Evolutionary conservation across 2,797 vertebrate genomes (phyloP).

Genomic region (Alouatta caraya): DNA sequence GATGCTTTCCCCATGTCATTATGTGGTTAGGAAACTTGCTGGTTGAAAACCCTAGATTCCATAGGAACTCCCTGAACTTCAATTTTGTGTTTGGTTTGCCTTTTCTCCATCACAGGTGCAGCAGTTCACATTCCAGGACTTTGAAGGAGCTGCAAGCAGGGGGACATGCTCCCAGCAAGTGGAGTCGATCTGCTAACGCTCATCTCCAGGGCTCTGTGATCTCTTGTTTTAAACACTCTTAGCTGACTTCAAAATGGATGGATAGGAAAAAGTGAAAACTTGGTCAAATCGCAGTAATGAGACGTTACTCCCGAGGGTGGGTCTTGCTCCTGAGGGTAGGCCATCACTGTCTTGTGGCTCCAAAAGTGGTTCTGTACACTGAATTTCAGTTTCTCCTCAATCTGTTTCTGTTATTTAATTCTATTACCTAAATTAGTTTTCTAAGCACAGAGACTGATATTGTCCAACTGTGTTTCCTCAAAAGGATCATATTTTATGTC

Average conservation of each 20-base stretch:
- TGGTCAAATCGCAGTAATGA: background rate
- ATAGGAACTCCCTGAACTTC: background rate
- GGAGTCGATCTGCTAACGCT: background rate
- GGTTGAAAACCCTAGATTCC: background rate
- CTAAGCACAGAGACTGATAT: background rate
- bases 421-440: slow-evolving; percentile 38
- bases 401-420: slow-evolving; percentile 30
- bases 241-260: background rate
- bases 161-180: background rate
- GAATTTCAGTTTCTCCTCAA: slow-evolving; percentile 39
- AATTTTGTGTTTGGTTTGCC: background rate
- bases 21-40: background rate
- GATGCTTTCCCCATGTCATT: background rate
- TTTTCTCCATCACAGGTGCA: background rate
- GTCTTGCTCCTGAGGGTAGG: background rate
- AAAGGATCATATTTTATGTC: background rate
- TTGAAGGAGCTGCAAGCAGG: background rate
- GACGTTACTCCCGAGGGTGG: background rate
- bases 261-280: background rate
- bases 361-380: background rate
- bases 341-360: background rate
- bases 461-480: background rate
- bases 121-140: background rate
- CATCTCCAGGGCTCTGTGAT: background rate
- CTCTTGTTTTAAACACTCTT: background rate